A percentile compares a stretch with the other conserved stretches of the same genome.
Conservation (phyloP, 2,888 invertebrate genomes). For the Acholoe squamosa region DNA sequence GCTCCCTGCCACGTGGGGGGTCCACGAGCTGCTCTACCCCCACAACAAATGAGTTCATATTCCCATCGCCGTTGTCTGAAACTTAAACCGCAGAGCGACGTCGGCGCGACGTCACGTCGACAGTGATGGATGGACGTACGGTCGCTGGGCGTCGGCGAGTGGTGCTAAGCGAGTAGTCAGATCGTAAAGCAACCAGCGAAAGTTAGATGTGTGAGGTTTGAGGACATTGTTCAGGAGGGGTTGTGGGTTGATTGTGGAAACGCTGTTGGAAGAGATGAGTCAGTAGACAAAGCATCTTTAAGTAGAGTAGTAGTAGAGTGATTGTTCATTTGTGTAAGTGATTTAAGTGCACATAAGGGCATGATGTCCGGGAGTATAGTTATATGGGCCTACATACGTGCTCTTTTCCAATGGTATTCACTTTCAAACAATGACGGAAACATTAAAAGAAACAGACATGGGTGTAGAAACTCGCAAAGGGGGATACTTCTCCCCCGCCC, state of each 20-base stretch:
- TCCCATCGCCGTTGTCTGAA: conserved; percentile 16
- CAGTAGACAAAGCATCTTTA: too few relatives aligned
- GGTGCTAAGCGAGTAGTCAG: not conserved
- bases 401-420: too few relatives aligned
- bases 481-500: too few relatives aligned
- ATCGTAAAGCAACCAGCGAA: not conserved
- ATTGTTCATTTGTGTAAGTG: too few relatives aligned
- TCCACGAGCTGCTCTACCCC: not conserved
- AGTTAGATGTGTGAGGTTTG: not conserved
- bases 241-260: not conserved
- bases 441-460: too few relatives aligned
- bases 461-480: too few relatives aligned
- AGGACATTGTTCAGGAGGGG: not conserved
- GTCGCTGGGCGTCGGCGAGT: conserved; percentile 5
- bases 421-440: too few relatives aligned
- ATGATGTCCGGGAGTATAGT: too few relatives aligned
- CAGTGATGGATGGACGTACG: conserved; percentile 34
- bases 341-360: too few relatives aligned
- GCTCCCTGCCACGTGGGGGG: conserved; percentile 16
- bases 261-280: too few relatives aligned
- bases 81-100: conserved; percentile 13
- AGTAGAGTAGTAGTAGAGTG: too few relatives aligned
- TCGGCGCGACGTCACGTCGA: not conserved
- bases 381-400: too few relatives aligned
- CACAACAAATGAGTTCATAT: conserved; percentile 45